A percentile compares a stretch with the other conserved stretches of the same genome.
These are phyloP conservation scores for Notechis scutatus DNA, from an alignment of 2,113 vertebrate species.

Conservation along the genomic window DNA sequence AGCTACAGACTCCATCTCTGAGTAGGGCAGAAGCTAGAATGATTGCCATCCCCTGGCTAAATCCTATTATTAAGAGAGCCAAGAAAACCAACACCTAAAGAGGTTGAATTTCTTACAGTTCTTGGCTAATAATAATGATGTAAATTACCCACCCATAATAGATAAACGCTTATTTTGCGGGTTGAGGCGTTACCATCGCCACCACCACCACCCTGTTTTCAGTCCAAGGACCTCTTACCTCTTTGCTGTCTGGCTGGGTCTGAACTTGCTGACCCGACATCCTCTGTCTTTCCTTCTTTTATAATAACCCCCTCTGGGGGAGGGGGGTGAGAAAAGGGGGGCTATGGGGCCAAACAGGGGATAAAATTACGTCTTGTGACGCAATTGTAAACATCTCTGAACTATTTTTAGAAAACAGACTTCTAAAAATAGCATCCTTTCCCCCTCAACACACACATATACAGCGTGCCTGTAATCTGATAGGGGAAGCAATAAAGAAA, in stretches of 20 bases:
- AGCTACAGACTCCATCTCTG: background rate
- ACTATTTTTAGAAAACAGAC: slow-evolving; percentile 69
- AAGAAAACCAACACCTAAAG: background rate
- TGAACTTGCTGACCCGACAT: slow-evolving; percentile 60
- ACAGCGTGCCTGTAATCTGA: slow-evolving; percentile 54
- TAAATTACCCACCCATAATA: background rate
- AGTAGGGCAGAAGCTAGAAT: background rate
- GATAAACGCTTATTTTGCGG: background rate
- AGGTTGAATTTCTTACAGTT: background rate
- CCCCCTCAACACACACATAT: background rate
- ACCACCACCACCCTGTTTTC: background rate
- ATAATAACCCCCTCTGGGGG: slow-evolving; percentile 53
- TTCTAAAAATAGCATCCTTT: slow-evolving; percentile 70
- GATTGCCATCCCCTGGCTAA: background rate
- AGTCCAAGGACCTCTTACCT: slow-evolving; percentile 34
- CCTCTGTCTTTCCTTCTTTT: slow-evolving; percentile 63
- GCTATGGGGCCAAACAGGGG: slow-evolving; percentile 22
- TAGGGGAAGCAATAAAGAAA: slow-evolving; percentile 68
- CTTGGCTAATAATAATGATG: background rate
- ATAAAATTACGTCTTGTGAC: slow-evolving; percentile 70
- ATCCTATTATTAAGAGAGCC: background rate
- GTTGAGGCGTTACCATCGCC: background rate
- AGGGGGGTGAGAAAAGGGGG: slow-evolving; percentile 16
- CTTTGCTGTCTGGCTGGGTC: slow-evolving; percentile 24
- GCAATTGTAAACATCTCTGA: slow-evolving; percentile 61